Evolutionary conservation across 2,888 invertebrate genomes (phyloP).

Genomic region (Coelogynopora nodosa): DNA sequence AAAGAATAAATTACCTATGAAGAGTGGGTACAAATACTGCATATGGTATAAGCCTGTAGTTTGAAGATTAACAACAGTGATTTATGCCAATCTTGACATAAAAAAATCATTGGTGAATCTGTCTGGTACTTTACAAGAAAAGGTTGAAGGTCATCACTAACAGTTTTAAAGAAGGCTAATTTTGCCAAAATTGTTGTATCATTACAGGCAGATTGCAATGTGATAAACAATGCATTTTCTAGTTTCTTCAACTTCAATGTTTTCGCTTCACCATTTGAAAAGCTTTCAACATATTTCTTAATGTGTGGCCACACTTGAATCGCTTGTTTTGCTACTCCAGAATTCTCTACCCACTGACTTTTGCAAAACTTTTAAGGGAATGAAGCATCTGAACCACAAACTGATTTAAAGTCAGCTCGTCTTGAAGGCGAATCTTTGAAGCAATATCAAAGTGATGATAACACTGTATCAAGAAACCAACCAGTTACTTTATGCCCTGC

Average conservation of each 20-base stretch:
- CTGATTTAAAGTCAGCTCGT: not conserved
- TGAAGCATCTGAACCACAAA: not conserved
- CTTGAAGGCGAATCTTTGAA: not conserved
- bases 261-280: not conserved
- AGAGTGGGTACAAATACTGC: not conserved
- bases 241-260: not conserved
- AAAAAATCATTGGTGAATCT: too few relatives aligned
- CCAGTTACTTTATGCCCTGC: not conserved
- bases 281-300: not conserved
- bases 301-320: not conserved
- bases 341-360: not conserved
- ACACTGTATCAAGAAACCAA: not conserved
- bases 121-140: too few relatives aligned
- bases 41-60: not conserved
- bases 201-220: too few relatives aligned
- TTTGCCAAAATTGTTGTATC: too few relatives aligned
- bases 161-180: too few relatives aligned
- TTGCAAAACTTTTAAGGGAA: not conserved
- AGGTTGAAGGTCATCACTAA: too few relatives aligned
- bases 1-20: not conserved
- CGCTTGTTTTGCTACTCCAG: not conserved
- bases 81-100: too few relatives aligned
- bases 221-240: not conserved
- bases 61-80: too few relatives aligned
- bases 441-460: not conserved